Evolutionary conservation across 2,113 vertebrate species (phyloP).

Genomic region (Dicentrarchus labrax): DNA sequence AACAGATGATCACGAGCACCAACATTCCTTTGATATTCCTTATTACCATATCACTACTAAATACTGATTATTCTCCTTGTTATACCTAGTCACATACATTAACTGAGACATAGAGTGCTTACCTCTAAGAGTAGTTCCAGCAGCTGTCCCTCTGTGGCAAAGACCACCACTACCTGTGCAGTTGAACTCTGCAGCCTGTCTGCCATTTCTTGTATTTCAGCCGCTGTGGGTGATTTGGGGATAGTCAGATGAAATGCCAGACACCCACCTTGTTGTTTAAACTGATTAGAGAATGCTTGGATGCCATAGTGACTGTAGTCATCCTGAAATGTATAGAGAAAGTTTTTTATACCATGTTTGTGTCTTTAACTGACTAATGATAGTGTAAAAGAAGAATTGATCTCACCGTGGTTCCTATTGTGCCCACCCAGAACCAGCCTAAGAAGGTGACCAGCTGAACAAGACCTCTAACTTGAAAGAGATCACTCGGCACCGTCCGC

Average conservation of each 20-base stretch:
- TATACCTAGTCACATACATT: not conserved
- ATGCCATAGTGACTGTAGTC: constrained; percentile 85
- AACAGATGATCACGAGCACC: not conserved
- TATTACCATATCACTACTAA: too few relatives aligned
- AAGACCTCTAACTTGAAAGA: constrained; percentile 82
- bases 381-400: not conserved
- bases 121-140: constrained; percentile 77
- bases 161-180: constrained; percentile 80
- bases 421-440: constrained; percentile 85
- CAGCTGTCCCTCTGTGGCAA: constrained; percentile 81
- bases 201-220: constrained; percentile 69
- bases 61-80: too few relatives aligned
- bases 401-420: constrained; percentile 78
- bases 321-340: constrained; percentile 62
- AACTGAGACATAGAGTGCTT: not conserved
- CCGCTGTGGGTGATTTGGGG: constrained; percentile 68
- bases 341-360: not conserved
- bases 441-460: constrained; percentile 81
- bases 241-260: constrained; percentile 77
- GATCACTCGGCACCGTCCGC: constrained; percentile 84
- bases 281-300: constrained; percentile 80
- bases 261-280: constrained; percentile 76
- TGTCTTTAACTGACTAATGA: not conserved
- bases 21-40: not conserved
- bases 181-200: constrained; percentile 75